Base-by-base conservation (phyloP, 2,888 invertebrate species). In the Oligia strigilis region DNA sequence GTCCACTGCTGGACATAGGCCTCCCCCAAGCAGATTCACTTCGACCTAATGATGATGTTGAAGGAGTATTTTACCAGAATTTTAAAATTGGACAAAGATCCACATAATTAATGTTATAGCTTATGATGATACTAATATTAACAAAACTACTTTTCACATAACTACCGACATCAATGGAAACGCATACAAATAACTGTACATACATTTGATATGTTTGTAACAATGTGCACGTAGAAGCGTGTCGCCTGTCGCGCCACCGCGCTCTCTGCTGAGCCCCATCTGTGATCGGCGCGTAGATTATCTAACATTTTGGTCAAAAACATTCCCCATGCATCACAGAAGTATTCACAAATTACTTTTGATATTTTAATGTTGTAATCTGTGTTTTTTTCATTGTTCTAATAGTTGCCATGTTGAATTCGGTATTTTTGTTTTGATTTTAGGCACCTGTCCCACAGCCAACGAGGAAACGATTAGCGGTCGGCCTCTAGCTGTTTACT, bases 191-290 rank as follows among this genome's bases (percentile, higher is more conserved):
- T 94, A 95, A 94, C 94, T 92, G 95, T 94, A 87, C 66, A 80
- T 84, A 86, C 83, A 85, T 91, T 92, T 87, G 83, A 83, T 85
- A 91, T 89, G 86, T 82, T 81, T 72, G 78, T 55, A 91, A 94
- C 94, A 94, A 94, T 92, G 90, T 86, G 87, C 77, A 88, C 87
- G 85, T 85, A 90, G 88, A 88, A 90, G 91, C 93, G 93, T 93
- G 92, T 93, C 93, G 92, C 93, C 92, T 92, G 92, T 92, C 82
- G 71, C 55, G 9, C 1, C 77, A 75, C 66, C 64, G 81, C 82
- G 77, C 78, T 81, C 77, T 76, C 81, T 82, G 78, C 71, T 73
- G 71, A 79, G 73, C 85, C 71, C 70, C 81, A 90, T 86, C 82
- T 66, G 69, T 49, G 87, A 89, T 90, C 29, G 72, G 70, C 80